Percentiles rank a stretch among this genome's conserved stretches.
These are phyloP conservation scores for Aselliscus stoliczkanus DNA, from an alignment of 2,797 vertebrate species.

Conservation along the genomic window DNA sequence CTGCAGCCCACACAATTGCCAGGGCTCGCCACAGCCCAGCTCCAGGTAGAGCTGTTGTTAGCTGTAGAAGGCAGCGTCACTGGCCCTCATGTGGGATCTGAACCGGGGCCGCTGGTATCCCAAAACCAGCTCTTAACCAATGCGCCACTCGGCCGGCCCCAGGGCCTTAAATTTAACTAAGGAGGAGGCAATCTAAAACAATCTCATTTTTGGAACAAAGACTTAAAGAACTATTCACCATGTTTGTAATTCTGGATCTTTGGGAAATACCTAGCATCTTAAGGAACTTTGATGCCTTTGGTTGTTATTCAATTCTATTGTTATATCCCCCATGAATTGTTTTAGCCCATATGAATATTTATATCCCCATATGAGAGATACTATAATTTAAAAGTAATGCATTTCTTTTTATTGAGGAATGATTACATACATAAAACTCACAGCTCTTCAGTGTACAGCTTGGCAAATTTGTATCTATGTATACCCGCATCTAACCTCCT, in stretches of 20 bases:
- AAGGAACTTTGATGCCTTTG: not conserved
- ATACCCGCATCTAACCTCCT: not conserved
- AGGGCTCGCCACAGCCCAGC: no score
- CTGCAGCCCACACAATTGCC: no score
- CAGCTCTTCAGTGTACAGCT: not conserved
- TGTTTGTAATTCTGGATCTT: not conserved
- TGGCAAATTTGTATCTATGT: not conserved
- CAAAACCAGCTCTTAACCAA: no score
- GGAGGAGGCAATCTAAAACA: not conserved
- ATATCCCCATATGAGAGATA: not conserved
- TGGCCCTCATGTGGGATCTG: no score
- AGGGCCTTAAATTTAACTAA: constrained; percentile 7
- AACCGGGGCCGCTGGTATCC: no score
- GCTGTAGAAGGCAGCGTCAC: no score
- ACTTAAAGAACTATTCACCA: not conserved
- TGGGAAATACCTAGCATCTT: not conserved
- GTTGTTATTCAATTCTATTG: not conserved
- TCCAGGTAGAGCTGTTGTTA: no score
- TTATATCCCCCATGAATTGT: not conserved
- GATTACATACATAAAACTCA: not conserved
- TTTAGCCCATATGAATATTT: not conserved
- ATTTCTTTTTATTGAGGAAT: not conserved
- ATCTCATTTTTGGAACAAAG: not conserved
- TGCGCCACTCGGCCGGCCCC: no score
- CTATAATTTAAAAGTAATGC: not conserved